Conservation (phyloP, 92 coral and sea anemone species). For the Parazoanthus atlanticus region DNA sequence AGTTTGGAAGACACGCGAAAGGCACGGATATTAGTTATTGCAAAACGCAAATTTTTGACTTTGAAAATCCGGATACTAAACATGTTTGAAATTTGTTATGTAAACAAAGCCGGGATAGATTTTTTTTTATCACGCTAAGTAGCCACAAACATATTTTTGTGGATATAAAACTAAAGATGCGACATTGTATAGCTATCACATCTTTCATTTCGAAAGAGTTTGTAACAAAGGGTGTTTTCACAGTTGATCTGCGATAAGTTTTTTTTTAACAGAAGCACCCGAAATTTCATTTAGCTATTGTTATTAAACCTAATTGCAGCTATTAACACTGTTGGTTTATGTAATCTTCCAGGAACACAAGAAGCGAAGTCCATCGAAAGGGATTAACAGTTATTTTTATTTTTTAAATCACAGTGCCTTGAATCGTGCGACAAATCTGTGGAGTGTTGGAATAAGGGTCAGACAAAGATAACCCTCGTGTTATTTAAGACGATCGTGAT, state of each 20-base stretch:
- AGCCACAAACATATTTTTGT: background rate
- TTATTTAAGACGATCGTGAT: background rate
- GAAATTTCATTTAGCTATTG: background rate
- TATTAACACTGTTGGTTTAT: conserved; percentile 17
- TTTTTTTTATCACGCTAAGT: background rate
- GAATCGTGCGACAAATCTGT: background rate
- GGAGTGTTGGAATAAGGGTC: background rate
- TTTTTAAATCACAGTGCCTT: background rate
- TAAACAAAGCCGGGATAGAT: background rate
- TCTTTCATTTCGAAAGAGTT: background rate
- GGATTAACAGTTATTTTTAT: background rate
- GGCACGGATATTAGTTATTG: background rate
- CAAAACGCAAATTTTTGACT: background rate
- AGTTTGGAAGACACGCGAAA: background rate
- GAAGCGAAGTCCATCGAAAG: background rate
- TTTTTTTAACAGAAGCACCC: background rate
- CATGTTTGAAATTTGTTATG: background rate
- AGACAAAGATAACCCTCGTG: background rate
- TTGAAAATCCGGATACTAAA: background rate
- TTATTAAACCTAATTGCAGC: conserved; percentile 23
- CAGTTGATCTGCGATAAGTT: background rate
- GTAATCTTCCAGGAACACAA: background rate
- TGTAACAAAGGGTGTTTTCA: background rate
- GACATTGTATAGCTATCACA: background rate
- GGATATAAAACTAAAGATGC: background rate